phyloP scores from a whole-genome alignment of 2,113 vertebrate genomes.

The Toxotes chatareus region DNA sequence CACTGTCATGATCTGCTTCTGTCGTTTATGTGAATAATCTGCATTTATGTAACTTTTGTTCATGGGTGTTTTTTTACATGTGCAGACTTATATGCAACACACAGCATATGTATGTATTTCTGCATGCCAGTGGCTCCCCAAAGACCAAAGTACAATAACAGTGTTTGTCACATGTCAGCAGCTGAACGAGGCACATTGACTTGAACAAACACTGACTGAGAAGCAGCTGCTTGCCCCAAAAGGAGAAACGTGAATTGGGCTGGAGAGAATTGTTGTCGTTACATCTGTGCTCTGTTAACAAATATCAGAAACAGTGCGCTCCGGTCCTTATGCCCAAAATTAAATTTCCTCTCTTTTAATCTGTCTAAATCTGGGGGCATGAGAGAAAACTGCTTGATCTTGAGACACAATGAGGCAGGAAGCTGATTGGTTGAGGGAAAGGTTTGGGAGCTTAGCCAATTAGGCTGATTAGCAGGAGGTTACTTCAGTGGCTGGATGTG shows the following conservation, averaged over 20 bases:
- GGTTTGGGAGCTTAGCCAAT: slow-evolving; percentile 73
- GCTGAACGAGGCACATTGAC: slow-evolving; percentile 8
- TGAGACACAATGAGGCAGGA: slow-evolving; percentile 38
- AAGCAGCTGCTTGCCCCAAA: slow-evolving; percentile 30
- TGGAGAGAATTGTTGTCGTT: not conserved
- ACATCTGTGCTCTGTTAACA: slow-evolving; percentile 29
- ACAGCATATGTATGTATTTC: not conserved
- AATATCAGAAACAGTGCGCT: not conserved
- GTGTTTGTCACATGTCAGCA: slow-evolving; percentile 45
- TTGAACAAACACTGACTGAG: slow-evolving; percentile 29
- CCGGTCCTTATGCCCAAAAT: not conserved
- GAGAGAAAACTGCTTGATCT: slow-evolving; percentile 12
- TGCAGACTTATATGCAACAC: not conserved
- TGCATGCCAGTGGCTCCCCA: slow-evolving; percentile 13
- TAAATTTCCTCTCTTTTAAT: not conserved
- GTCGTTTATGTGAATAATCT: not conserved
- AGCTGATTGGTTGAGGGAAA: slow-evolving; percentile 75
- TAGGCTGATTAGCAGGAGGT: slow-evolving; percentile 78
- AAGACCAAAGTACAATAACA: slow-evolving; percentile 48
- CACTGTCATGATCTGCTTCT: not conserved
- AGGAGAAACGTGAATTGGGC: not conserved
- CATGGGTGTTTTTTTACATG: not conserved
- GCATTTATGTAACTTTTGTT: not conserved
- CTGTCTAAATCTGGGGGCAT: not conserved
- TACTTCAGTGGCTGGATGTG: slow-evolving; percentile 43